Evolutionary conservation across 2,113 vertebrate species (phyloP).

Genomic region (Panthera uncia): DNA sequence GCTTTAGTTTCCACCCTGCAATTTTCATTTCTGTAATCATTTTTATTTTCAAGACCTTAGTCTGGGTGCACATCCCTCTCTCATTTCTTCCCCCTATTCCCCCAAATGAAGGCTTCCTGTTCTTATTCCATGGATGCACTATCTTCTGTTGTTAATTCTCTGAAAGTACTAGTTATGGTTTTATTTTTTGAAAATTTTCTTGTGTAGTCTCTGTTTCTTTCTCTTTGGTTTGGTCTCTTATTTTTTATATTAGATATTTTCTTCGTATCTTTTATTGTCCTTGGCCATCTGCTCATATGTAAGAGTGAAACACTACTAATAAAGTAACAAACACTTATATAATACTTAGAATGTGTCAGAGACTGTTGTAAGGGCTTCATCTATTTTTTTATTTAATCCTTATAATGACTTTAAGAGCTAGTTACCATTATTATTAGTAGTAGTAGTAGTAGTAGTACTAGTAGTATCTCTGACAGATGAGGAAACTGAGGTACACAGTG

Average conservation of each 20-base stretch:
- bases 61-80: neutral
- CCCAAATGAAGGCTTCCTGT: neutral
- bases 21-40: neutral
- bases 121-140: neutral
- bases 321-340: neutral
- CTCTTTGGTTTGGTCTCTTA: neutral
- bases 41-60: constrained; percentile 27
- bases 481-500: neutral
- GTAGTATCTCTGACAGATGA: neutral
- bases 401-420: neutral
- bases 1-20: neutral
- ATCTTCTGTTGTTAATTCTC: neutral
- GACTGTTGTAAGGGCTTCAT: neutral
- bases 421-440: neutral
- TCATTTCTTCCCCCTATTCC: too few species aligned
- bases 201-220: neutral
- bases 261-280: neutral
- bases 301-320: neutral
- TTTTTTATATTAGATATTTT: neutral
- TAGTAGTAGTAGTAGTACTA: neutral
- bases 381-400: neutral
- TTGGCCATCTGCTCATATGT: neutral
- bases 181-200: neutral
- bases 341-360: constrained; percentile 9
- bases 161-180: neutral